Base-by-base conservation (phyloP, 2,113 vertebrate species). In the Muntiacus reevesi region DNA sequence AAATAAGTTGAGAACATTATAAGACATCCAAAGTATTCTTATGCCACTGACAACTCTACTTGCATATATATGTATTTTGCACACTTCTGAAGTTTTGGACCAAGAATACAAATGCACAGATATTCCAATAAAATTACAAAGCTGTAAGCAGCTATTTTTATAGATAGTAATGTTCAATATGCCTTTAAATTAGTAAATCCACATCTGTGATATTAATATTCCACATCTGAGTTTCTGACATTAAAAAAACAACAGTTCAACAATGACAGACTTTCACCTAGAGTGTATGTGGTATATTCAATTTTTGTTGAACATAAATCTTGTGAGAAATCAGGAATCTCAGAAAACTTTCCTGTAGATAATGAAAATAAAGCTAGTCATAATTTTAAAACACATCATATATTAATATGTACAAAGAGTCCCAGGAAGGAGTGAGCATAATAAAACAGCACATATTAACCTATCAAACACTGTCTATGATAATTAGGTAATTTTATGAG, bases 321-420 rank as follows among this genome's bases (percentile, higher is more conserved):
- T 97, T 76, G 0, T 0, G 78, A 96, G 97, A 98, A 98, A 98
- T 98, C 52, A 97, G 6, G 1, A n/a, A 74, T 98, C 96, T 89
- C 97, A 98, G 87, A 76, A 98, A 97, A 67, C 2, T 0, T 98
- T 98, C 87, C 83, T 97, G 78, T 96, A 94, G 67, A 82, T 98
- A 98, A 97, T 33, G 6, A 87, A 62, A 96, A 86, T 71, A 89
- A 52, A 98, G 94, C 64, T 83, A 23, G 76, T 64, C 78, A 91
- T 97, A 12, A 3, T 96, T 98, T 97, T 98, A 45, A 98, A 98
- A 97, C 78, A 92, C 74, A 94, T 96, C 64, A 97, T 96, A 96
- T 84, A 89, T 98, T 98, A 93, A 85, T 59, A 82, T 76, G 81
- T 25, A 36, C 83, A 98, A 91, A 6, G 89, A 96, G 78, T 97